phyloP scores from a whole-genome alignment of 2,888 invertebrate genomes.

The Fragum sueziense region DNA sequence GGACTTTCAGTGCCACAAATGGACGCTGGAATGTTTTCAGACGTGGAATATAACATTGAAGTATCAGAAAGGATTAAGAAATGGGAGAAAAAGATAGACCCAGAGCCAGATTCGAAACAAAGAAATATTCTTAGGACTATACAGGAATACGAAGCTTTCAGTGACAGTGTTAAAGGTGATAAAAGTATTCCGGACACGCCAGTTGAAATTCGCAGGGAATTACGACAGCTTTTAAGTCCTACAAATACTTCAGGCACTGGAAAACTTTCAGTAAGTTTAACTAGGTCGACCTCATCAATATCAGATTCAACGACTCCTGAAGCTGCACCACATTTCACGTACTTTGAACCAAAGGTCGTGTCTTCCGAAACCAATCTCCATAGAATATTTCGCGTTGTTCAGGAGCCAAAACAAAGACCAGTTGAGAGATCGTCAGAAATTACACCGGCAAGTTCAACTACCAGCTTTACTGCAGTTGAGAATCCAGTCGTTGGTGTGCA shows the following conservation, averaged over 20 bases:
- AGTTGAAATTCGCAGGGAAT: slow-evolving; percentile 48
- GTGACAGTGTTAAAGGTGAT: slow-evolving; percentile 49
- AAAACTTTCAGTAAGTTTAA: slow-evolving; percentile 60
- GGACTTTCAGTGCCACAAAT: slow-evolving; percentile 50
- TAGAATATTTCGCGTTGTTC: slow-evolving; percentile 66
- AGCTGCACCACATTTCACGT: slow-evolving; percentile 26
- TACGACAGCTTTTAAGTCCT: slow-evolving; percentile 50
- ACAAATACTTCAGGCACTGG: slow-evolving; percentile 51
- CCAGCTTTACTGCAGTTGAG: background rate
- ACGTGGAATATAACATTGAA: slow-evolving; percentile 78
- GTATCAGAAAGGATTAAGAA: slow-evolving; percentile 77
- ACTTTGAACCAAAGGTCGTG: slow-evolving; percentile 65
- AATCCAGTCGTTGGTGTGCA: background rate
- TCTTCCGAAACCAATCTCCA: slow-evolving; percentile 66
- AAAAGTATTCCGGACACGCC: slow-evolving; percentile 47
- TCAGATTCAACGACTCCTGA: slow-evolving; percentile 47
- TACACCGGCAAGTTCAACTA: background rate
- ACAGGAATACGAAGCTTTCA: slow-evolving; percentile 62
- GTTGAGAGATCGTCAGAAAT: slow-evolving; percentile 5
- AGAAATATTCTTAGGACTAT: slow-evolving; percentile 63
- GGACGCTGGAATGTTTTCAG: slow-evolving; percentile 77
- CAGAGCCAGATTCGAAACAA: slow-evolving; percentile 46
- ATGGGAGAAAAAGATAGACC: slow-evolving; percentile 76
- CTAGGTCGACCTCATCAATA: slow-evolving; percentile 56
- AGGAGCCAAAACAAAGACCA: slow-evolving; percentile 49